Base-by-base conservation (phyloP, 2,113 vertebrate species). In the Cisticola juncidis region DNA sequence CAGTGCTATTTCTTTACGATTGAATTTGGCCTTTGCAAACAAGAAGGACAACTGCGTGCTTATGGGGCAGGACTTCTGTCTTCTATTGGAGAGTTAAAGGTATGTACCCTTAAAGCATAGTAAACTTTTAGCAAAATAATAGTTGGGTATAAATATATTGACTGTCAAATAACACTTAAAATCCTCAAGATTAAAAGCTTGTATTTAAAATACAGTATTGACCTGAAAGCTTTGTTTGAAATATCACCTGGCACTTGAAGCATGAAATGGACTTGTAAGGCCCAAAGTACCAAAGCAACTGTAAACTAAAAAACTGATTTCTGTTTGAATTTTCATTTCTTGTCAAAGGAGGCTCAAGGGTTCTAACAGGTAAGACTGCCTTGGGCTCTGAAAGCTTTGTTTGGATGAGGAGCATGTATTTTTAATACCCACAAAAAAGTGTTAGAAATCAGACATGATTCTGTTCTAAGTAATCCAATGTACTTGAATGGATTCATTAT, bases 1-100 rank as follows among this genome's bases (percentile, higher is more conserved):
- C 91, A 99, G 99, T 99, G 99, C 96, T 99, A 99, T 95, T 99
- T 99, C 98, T 99, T 99, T 97, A 99, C 99, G 0, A 99, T 99
- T 14, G 99, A 99, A 97, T 99, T 99, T 95, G 99, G 99, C 61
- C 98, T 99, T 82, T 99, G 99, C 95, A 99, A 99, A 95, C 99
- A 99, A 97, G 99, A 99, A 29, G 99, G 99, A 57, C 99, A 99
- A 21, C 97, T 99, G n/a, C 98, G 99, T 93, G 99, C 99, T 22
- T 99, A 99, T 2, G 99, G 99, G 31, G 99, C 99, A 18, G 99
- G 99, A 20, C 97, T 99, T 25, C 98, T 99, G 77, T 99, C 99
- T 35, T 99, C 99, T 51, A 99, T 99, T 40, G 99, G 99, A 62
- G 99, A 99, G 88, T 94, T 99, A 86, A 98, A 98, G 99, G 99